Conservation (phyloP, 2,888 invertebrate genomes). For the Germaria angustata region DNA sequence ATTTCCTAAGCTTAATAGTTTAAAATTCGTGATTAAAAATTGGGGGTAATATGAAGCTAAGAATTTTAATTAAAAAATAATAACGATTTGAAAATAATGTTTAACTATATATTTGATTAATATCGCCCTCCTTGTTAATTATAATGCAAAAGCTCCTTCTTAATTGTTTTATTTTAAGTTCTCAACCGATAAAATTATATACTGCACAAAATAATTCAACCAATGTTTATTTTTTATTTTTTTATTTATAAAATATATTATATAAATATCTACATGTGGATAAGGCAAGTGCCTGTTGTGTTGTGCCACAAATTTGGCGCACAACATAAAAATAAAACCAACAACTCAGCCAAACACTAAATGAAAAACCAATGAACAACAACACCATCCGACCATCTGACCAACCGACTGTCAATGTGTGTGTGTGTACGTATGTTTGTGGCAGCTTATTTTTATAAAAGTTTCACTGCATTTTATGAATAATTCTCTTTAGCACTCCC, state of each 20-base stretch:
- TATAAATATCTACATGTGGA: slow-evolving; percentile 19
- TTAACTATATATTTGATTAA: too few relatives aligned
- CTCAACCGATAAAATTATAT: too few relatives aligned
- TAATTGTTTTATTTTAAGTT: too few relatives aligned
- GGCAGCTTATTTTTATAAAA: slow-evolving; percentile 7
- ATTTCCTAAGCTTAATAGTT: too few relatives aligned
- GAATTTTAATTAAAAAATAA: too few relatives aligned
- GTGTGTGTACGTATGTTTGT: background rate
- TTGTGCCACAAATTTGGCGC: slow-evolving; percentile 60
- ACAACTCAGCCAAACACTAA: slow-evolving; percentile 35
- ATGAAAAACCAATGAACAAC: slow-evolving; percentile 48
- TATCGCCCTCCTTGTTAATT: too few relatives aligned
- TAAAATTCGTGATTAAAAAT: too few relatives aligned
- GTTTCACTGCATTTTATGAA: slow-evolving; percentile 40
- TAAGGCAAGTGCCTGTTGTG: slow-evolving; percentile 53
- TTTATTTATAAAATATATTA: slow-evolving; percentile 21
- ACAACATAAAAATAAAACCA: slow-evolving; percentile 56
- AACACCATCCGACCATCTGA: slow-evolving; percentile 1
- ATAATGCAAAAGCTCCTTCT: too few relatives aligned
- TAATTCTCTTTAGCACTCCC: slow-evolving; percentile 18
- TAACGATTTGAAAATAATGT: too few relatives aligned
- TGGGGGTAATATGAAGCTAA: too few relatives aligned
- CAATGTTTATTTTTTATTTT: too few relatives aligned
- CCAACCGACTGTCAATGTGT: background rate
- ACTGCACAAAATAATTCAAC: too few relatives aligned